A percentile compares a stretch with the other conserved stretches of the same genome.
Evolutionary conservation across 64 coral and sea anemone species (phyloP).

Genomic region (Astreopora myriophthalma): DNA sequence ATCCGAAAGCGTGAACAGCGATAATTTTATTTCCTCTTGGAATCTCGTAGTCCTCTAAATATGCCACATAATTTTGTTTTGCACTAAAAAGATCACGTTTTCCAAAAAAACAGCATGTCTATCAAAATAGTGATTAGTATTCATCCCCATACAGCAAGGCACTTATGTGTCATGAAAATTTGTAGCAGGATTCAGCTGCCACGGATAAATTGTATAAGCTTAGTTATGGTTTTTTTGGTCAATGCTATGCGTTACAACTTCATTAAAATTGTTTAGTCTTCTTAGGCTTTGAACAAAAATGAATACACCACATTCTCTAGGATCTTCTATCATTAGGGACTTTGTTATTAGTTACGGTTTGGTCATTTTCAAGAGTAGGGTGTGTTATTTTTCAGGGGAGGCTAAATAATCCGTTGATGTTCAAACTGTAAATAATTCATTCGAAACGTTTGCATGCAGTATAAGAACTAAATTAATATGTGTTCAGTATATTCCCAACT

Average conservation of each 20-base stretch:
- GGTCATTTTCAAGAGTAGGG: background rate
- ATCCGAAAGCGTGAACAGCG: background rate
- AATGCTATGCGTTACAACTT: background rate
- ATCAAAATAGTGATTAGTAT: slow-evolving; percentile 27
- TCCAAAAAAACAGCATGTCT: slow-evolving; percentile 19
- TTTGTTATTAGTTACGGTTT: background rate
- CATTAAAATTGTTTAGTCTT: background rate
- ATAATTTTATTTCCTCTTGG: background rate
- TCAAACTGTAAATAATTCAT: slow-evolving; percentile 22
- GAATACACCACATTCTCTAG: background rate
- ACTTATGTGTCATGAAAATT: slow-evolving; percentile 33
- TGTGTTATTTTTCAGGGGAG: background rate
- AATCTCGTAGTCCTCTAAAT: background rate
- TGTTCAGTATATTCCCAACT: background rate
- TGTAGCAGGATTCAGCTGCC: background rate
- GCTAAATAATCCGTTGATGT: slow-evolving; percentile 7
- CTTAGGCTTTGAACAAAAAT: background rate
- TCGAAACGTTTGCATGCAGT: background rate
- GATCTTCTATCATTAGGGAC: background rate
- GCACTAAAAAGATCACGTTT: background rate
- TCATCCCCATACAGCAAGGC: background rate
- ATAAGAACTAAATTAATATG: background rate
- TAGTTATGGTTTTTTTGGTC: slow-evolving; percentile 13
- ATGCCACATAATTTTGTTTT: slow-evolving; percentile 2
- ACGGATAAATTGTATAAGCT: background rate